Conservation (phyloP, 1,140 invertebrate genomes). For the Cydia splendana region DNA sequence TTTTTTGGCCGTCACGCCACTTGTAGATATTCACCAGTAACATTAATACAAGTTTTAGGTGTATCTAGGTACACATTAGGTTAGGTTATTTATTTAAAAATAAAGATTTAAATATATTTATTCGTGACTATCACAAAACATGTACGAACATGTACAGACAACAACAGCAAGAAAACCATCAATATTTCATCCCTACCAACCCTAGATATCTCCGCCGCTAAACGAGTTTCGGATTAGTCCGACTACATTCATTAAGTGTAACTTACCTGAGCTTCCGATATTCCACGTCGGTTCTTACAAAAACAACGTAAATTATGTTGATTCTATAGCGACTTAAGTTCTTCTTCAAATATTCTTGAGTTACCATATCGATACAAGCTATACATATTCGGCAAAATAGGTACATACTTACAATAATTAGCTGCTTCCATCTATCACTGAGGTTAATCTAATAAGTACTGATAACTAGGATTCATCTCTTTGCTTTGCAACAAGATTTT, state of each 20-base stretch:
- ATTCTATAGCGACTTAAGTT: neutral
- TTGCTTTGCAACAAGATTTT: neutral
- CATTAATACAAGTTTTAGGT: no score
- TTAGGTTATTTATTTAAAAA: no score
- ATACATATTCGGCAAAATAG: neutral
- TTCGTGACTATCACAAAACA: no score
- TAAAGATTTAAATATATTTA: no score
- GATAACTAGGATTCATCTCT: neutral
- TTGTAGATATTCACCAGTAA: no score
- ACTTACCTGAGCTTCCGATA: constrained; percentile 10
- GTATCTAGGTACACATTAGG: no score
- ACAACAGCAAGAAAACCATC: no score
- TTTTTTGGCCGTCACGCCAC: no score
- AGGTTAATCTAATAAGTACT: neutral
- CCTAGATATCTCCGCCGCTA: constrained; percentile 1
- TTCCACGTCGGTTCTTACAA: neutral
- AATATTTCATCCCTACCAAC: neutral
- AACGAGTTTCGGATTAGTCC: constrained; percentile 13
- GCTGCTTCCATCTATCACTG: neutral
- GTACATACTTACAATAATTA: no score
- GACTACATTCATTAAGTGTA: constrained; percentile 4
- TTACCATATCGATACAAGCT: neutral
- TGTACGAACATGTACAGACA: no score
- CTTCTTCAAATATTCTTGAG: neutral
- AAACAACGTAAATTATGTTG: neutral